Conservation (phyloP, 2,888 invertebrate genomes). For the Silvanus unidentatus region DNA sequence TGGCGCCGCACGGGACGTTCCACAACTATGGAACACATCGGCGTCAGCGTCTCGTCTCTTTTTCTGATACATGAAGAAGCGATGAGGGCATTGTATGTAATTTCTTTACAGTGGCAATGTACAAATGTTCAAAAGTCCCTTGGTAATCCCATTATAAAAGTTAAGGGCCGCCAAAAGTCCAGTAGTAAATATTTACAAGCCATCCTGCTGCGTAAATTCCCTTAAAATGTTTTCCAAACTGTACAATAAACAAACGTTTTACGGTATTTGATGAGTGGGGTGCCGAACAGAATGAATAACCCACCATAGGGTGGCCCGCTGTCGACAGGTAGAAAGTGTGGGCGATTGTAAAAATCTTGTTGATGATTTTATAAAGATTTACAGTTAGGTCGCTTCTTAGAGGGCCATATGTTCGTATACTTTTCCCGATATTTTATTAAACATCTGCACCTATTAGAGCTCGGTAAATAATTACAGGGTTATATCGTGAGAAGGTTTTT, state of each 20-base stretch:
- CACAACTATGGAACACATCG: conserved; percentile 26
- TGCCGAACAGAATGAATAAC: background rate
- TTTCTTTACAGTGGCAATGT: no score
- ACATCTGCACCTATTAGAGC: no score
- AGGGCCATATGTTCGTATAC: no score
- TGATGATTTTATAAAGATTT: background rate
- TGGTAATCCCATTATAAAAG: background rate
- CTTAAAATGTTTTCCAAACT: conserved; percentile 8
- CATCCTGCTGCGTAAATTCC: background rate
- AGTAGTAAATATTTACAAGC: conserved; percentile 13
- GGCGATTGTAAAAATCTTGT: background rate
- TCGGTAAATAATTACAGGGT: no score
- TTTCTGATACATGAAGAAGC: no score
- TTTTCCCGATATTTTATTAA: no score
- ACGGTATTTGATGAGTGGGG: conserved; percentile 9
- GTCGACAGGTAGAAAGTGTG: conserved; percentile 14
- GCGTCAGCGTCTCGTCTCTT: conserved; percentile 12
- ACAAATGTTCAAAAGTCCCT: no score
- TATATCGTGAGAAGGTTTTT: no score
- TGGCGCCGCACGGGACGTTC: conserved; percentile 28
- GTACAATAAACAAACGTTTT: conserved; percentile 11
- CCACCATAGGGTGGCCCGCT: background rate
- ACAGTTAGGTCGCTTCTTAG: no score
- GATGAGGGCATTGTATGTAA: no score
- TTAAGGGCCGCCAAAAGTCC: background rate